Evolutionary conservation across 2,888 invertebrate genomes (phyloP), one percentile per base, ranked within the genome.

Genomic region (Aphodius granarius): DNA sequence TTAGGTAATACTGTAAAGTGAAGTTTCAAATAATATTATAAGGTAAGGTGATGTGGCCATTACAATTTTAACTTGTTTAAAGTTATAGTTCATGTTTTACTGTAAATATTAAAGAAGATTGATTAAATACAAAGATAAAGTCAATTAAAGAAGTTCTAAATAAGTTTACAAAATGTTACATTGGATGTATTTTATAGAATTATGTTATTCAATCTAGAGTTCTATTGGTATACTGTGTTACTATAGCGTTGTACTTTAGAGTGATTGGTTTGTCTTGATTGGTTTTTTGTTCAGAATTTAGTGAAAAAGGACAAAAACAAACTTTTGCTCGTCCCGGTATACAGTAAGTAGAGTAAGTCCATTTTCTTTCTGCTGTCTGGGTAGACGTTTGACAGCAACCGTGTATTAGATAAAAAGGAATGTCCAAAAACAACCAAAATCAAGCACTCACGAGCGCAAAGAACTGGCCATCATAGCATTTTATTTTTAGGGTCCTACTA

Each of bases 401-500:
- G 43, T 43, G 43, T 43, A 43, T 2, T 43, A 43, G 43, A 43
- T 43, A 43, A n/a, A n/a, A 13, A 43, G 43, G 43, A 9, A 43
- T 43, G 43, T 43, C 43, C 43, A 43, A 43, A 1, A n/a, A n/a
- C n/a, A n/a, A 13, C 43, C 6, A 43, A 43, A 43, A 3, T 43
- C 43, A 2, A 9, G 43, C 43, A 13, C 43, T 43, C 13, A 43
- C 1, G 0, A 3, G 43, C 43, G 43, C 43, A 43, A 43, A 13
- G 43, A 43, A 43, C 43, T 43, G 6, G 43, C 43, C 9, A 43
- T 43, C 43, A 9, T 43, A 6, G 43, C 43, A 13, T 43, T 43
- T 43, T 43, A 43, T 43, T 80, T 78, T 77, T 79, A 78, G 80
- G 80, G 79, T 78, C 79, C 77, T 79, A 80, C 79, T 78, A 77